Conservation (phyloP, 2,888 invertebrate species). For the Pecten maximus region DNA sequence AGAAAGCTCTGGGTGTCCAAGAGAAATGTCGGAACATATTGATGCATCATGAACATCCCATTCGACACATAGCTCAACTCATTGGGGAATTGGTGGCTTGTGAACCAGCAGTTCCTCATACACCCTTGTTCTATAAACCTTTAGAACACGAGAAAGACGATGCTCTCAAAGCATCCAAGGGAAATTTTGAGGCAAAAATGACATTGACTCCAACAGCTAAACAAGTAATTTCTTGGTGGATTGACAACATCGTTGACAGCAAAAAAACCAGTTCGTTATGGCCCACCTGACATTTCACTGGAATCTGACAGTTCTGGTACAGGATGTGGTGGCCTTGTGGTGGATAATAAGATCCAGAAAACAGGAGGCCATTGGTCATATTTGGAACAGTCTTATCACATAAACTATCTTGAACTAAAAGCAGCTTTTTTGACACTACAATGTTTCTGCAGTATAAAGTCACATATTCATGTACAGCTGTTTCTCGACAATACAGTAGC, state of each 20-base stretch:
- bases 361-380: conserved; percentile 41
- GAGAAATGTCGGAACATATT: background rate
- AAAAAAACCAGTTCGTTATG: conserved; percentile 22
- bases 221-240: conserved; percentile 44
- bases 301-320: conserved; percentile 37
- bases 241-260: conserved; percentile 13
- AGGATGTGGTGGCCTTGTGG: conserved; percentile 35
- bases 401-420: conserved; percentile 43
- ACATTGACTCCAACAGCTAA: conserved; percentile 1
- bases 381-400: conserved; percentile 23
- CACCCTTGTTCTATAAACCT: conserved; percentile 35
- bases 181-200: conserved; percentile 38
- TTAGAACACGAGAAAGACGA: conserved; percentile 41
- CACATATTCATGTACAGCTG: too few species aligned
- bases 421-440: too few species aligned
- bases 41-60: background rate
- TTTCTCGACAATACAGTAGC: too few species aligned
- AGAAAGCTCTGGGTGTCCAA: background rate
- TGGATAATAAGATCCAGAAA: background rate
- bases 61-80: conserved; percentile 34
- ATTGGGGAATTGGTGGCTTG: conserved; percentile 39
- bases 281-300: conserved; percentile 1
- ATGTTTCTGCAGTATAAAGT: too few species aligned
- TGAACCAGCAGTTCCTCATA: conserved; percentile 37
- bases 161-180: conserved; percentile 34